Evolutionary conservation across 1,140 invertebrate genomes (phyloP), one percentile per base, ranked within the genome.

Genomic region (Drosophila suzukii): DNA sequence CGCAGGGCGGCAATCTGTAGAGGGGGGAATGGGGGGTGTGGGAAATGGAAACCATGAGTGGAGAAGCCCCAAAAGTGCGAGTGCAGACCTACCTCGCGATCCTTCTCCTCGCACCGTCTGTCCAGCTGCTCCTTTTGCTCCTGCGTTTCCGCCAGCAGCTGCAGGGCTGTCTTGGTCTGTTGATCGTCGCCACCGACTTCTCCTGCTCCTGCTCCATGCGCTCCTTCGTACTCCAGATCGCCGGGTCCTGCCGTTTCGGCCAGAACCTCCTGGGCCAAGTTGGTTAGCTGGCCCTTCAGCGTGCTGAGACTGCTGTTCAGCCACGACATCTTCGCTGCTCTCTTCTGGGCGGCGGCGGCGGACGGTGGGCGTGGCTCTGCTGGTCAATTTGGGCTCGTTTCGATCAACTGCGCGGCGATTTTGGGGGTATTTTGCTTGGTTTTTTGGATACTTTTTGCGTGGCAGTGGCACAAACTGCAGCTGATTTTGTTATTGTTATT

Each of bases 211-310:
- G 8, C 43, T 17, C 6, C 24, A 4, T 41, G 49, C 8, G 27
- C 27, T 50, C 79, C 77, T 50, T 81, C 77, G 44, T 85, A 91
- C 12, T 91, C 90, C n/a, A 74, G 71, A 56, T 91, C 90, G 30
- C 86, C 78, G 73, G 92, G 92, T 66, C 92, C 93, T 92, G 93
- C 94, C 75, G 92, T 92, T 86, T 94, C 93, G 20, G 94, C 93
- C 39, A 93, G 93, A 70, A 93, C 95, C 92, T 96, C 96, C 80
- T 95, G 95, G 65, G 96, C 96, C 81, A 96, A 95, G 92, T 93
- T 96, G 11, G 95, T 95, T 70, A 96, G 94, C 92, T 96, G 96
- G 80, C 95, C 96, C 91, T 96, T 96, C 75, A 96, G 93, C 93
- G 93, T 94, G 90, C 94, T 95, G 66, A 96, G 93, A 92, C 95